Evolutionary conservation across 2,888 invertebrate species (phyloP).

Genomic region (Parochlus steinenii): DNA sequence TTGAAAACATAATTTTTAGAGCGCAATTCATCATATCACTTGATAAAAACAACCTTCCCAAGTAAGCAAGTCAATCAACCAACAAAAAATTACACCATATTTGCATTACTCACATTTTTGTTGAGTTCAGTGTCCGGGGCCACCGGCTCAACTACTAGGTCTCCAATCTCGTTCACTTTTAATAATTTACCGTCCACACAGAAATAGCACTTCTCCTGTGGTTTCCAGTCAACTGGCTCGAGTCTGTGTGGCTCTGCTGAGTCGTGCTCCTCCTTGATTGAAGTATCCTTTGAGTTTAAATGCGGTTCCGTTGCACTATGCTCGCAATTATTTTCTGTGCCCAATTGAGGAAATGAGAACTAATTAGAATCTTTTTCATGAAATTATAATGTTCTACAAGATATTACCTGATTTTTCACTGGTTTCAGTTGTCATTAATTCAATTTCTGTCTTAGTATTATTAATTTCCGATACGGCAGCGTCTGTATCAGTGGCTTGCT

Average conservation of each 20-base stretch:
- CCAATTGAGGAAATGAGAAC: background rate
- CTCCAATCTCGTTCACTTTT: conserved; percentile 31
- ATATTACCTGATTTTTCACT: conserved; percentile 12
- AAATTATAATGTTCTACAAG: conserved; percentile 4
- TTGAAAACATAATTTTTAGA: too few species aligned
- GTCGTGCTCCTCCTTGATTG: conserved; percentile 37
- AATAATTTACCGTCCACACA: conserved; percentile 59
- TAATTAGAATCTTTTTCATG: background rate
- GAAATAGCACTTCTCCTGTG: conserved; percentile 70
- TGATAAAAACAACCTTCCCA: too few species aligned
- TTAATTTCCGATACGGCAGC: conserved; percentile 10
- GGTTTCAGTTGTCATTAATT: conserved; percentile 12
- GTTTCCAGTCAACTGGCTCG: conserved; percentile 55
- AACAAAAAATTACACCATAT: background rate
- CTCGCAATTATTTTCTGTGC: conserved; percentile 13
- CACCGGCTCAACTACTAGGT: conserved; percentile 30
- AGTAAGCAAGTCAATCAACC: too few species aligned
- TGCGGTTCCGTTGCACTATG: conserved; percentile 7
- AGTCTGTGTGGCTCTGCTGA: conserved; percentile 23
- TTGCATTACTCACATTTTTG: conserved; percentile 19
- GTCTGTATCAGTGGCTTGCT: conserved; percentile 8
- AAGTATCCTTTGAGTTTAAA: conserved; percentile 21
- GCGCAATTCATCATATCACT: too few species aligned
- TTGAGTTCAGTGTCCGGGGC: conserved; percentile 24
- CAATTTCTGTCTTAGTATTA: conserved; percentile 11